Base-by-base conservation (phyloP, 2,797 vertebrate species). In the Thaleichthys pacificus region DNA sequence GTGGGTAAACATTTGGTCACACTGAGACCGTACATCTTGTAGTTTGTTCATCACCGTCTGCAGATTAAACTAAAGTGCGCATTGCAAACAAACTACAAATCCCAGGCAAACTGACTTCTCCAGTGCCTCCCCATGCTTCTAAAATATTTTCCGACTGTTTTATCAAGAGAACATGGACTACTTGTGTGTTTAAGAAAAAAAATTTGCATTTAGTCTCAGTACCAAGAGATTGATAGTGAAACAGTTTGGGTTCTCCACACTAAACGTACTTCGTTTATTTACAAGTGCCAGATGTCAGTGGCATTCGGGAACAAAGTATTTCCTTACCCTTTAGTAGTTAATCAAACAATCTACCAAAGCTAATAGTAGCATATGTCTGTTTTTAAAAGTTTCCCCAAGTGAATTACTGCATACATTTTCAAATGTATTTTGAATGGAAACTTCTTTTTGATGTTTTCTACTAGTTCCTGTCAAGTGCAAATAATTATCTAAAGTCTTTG, bases 261-360 rank as follows among this genome's bases (percentile, higher is more conserved):
- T 62, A 70, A 77, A 73, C 57, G 64, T 72, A 76, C 68, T 84
- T 35, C 35, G 22, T 79, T 80, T 60, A 54, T 73, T 77, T 71
- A 64, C 54, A 38, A 38, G 22, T 35, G 14, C 79, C 82, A 68
- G 58, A 17, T 56, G 49, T 47, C 58, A 72, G 76, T 69, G 73
- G 73, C 63, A 66, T 77, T 70, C 69, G 65, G 69, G 75, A 82
- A 84, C 85, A 64, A 71, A 83, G 24, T 61, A 32, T 69, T 76
- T 56, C 15, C 76, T 80, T 68, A 24, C 76, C 72, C 79, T 68
- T 74, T 57, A 74, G 66, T 67, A 49, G 61, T 65, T 21, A 68
- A 62, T 57, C 19, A 64, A 70, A 61, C 73, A 72, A 83, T 58
- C 70, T 74, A 84, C 84, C 83, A 86, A 84, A 88, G 81, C 79